Percentiles rank a stretch among this genome's conserved stretches.
These are phyloP conservation scores for Nanorana parkeri DNA, from an alignment of 2,113 vertebrate genomes.

Conservation along the genomic window DNA sequence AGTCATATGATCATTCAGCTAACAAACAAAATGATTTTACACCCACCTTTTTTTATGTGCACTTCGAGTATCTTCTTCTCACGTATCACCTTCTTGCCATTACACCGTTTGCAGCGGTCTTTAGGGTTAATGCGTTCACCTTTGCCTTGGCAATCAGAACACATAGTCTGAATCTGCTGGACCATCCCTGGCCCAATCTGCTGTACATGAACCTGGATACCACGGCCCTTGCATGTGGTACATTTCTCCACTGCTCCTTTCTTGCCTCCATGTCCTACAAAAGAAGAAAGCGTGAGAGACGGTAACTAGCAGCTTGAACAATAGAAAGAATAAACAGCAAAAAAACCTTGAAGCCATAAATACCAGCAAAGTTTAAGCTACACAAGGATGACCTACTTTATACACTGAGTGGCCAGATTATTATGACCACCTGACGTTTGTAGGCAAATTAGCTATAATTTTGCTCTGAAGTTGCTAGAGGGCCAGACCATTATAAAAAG, in stretches of 20 bases:
- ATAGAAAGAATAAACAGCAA: too few relatives aligned
- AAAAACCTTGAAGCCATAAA: too few relatives aligned
- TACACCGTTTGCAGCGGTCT: conserved; percentile 91
- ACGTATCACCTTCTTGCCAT: conserved; percentile 87
- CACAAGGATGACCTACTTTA: too few relatives aligned
- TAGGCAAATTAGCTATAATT: too few relatives aligned
- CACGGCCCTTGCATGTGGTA: conserved; percentile 89
- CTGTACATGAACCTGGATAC: conserved; percentile 88
- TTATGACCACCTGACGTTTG: too few relatives aligned
- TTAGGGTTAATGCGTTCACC: conserved; percentile 89
- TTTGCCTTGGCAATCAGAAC: conserved; percentile 91
- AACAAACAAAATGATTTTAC: too few relatives aligned
- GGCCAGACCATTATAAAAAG: too few relatives aligned
- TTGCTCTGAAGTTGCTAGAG: too few relatives aligned
- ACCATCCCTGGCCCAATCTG: conserved; percentile 97
- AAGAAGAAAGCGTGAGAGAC: background rate
- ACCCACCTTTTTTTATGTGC: conserved; percentile 92
- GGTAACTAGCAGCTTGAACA: too few relatives aligned
- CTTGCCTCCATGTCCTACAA: conserved; percentile 89
- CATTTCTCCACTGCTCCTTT: conserved; percentile 92
- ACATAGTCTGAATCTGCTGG: conserved; percentile 94
- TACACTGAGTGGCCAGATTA: too few relatives aligned
- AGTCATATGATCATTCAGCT: background rate
- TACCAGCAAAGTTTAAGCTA: too few relatives aligned
- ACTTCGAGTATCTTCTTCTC: conserved; percentile 97